Evolutionary conservation across 2,888 invertebrate genomes (phyloP).

Genomic region (Sinopyrophorus schimmeli): DNA sequence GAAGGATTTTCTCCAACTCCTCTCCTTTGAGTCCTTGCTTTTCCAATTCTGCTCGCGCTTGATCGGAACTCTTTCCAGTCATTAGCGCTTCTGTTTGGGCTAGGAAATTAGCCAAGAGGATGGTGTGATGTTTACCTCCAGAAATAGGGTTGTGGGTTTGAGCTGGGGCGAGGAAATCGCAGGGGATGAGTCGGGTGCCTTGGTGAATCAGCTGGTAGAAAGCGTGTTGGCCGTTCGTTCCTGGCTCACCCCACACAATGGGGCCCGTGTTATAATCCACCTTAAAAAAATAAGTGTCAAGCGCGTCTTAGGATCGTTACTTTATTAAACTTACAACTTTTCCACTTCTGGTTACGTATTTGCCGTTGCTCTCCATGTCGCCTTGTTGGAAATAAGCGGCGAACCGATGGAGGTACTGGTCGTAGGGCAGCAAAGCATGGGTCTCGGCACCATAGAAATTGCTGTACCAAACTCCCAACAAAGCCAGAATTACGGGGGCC

Average conservation of each 20-base stretch:
- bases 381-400: slow-evolving; percentile 99
- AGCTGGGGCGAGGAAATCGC: slow-evolving; percentile 95
- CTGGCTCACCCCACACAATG: slow-evolving; percentile 97
- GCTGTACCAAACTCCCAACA: slow-evolving; percentile 91
- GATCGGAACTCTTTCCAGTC: slow-evolving; percentile 60
- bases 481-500: slow-evolving; percentile 91
- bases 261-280: slow-evolving; percentile 71
- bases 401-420: slow-evolving; percentile 98
- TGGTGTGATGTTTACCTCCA: slow-evolving; percentile 86
- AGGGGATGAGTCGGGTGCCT: slow-evolving; percentile 83
- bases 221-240: slow-evolving; percentile 99
- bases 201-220: slow-evolving; percentile 99
- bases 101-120: slow-evolving; percentile 93
- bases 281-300: slow-evolving; percentile 27
- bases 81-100: slow-evolving; percentile 99
- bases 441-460: slow-evolving; percentile 97
- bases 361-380: slow-evolving; percentile 99
- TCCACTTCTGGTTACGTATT: slow-evolving; percentile 80
- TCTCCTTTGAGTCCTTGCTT: slow-evolving; percentile 76
- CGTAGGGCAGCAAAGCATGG: slow-evolving; percentile 95
- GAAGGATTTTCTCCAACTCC: slow-evolving; percentile 77
- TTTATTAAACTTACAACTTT: slow-evolving; percentile 59
- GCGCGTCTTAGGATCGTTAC: background rate
- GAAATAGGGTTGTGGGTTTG: slow-evolving; percentile 86
- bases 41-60: slow-evolving; percentile 80